Evolutionary conservation across 2,113 vertebrate species (phyloP).

Genomic region (Chloroceryle aenea): DNA sequence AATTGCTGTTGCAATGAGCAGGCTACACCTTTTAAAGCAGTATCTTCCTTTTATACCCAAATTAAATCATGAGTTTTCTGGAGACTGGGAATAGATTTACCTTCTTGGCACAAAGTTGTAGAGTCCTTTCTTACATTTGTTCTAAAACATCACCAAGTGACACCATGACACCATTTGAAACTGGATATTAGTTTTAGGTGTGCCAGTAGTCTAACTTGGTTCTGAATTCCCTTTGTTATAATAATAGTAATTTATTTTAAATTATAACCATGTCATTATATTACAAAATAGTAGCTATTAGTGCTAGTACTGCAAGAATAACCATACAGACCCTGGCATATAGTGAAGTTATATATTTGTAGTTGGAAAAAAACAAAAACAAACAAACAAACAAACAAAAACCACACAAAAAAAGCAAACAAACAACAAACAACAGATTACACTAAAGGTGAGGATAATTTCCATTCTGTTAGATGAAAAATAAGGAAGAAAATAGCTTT

Average conservation of each 20-base stretch:
- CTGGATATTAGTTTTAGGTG: not conserved
- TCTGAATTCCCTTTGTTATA: not conserved
- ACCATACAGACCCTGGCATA: not conserved
- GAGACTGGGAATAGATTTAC: not conserved
- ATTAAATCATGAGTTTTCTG: not conserved
- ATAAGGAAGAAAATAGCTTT: not conserved
- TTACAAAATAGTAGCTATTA: not conserved
- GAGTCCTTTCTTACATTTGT: not conserved
- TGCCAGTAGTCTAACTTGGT: not conserved
- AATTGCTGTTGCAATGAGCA: not conserved
- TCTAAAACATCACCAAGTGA: not conserved
- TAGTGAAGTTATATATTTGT: not conserved
- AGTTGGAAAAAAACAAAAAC: not conserved
- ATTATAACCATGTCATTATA: not conserved
- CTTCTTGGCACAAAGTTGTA: not conserved
- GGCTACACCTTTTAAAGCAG: not conserved
- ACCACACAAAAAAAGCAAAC: not conserved
- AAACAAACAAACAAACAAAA: not conserved
- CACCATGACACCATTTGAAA: not conserved
- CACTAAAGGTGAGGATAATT: not conserved
- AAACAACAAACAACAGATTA: not conserved
- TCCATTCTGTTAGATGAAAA: not conserved
- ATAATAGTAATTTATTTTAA: not conserved
- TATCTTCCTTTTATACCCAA: not conserved
- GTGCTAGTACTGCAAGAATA: not conserved